Base-by-base conservation (phyloP, 2,797 vertebrate species). In the Cheirogaleus major region DNA sequence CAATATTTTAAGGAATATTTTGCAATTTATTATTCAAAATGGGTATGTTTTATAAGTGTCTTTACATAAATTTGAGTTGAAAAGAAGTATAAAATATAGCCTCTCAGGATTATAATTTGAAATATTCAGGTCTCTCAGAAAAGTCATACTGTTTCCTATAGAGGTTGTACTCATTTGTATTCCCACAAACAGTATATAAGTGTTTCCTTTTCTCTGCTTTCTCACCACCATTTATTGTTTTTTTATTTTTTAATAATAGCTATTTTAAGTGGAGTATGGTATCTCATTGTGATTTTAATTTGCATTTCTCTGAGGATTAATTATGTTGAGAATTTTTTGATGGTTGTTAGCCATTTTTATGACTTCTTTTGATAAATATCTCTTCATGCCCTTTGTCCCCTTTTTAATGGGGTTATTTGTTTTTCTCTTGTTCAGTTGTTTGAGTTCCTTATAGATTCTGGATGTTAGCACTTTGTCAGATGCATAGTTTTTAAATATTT, bases 31-130 rank as follows among this genome's bases (percentile, higher is more conserved):
- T 89, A 76, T 65, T 96, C 41, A 48, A 90, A 79, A 35, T 63
- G 23, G 18, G 10, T 38, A 1, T 1, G 27, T 43, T 79, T 43
- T 79, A 86, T 35, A 65, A 43, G 27, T 13, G 7, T 41, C 11
- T 79, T 90, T 70, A 89, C 22, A 52, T 20, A 88, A 50, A 87
- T 73, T 27, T 80, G 43, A 93, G 23, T 52, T 90, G 72, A 14
- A 52, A 32, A 52, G 85, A 88, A 52, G 8, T 32, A 88, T 52
- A 73, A 76, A 57, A 59, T 57, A 27, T n/a, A 82, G 80, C 14
- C 22, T 78, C 61, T 92, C 20, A 78, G 57, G 67, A 80, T 92
- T 86, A 65, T 48, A 93, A 76, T 59, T 90, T 93, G 32, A 93
- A 95, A 82, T 50, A 89, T 61, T 85, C 27, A 15, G 11, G 27